Evolutionary conservation across 2,797 vertebrate genomes (phyloP), one percentile per base, ranked within the genome.

Genomic region (Hemitrygon akajei): DNA sequence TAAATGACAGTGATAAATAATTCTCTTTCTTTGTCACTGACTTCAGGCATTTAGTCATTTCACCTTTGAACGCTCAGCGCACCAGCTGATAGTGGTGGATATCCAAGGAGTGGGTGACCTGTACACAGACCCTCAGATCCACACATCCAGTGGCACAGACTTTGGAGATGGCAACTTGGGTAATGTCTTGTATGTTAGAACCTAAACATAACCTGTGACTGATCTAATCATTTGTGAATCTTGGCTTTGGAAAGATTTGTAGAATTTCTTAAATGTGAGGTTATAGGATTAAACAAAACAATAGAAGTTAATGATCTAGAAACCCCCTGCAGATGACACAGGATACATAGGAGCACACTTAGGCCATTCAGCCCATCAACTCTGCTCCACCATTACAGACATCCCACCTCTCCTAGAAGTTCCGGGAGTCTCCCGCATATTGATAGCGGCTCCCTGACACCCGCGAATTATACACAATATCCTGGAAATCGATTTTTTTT

Each of bases 81-180:
- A 99, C 95, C 99, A 99, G 93, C 97, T 99, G 95, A 99, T 99
- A 7, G 97, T 99, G 82, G 99, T 99, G 93, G 99, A 99, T 96
- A 98, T 99, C 96, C 99, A 99, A 94, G 99, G 99, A 10, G 99
- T 99, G 0, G 99, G 99, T 1, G 99, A 99, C 95, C 98, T 99
- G 91, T 99, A 99, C 96, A 99, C 99, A 0, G 99, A 99, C 95
- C 99, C 99, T 81, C 99, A 99, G 97, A 98, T 99, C 96, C 99
- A 99, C 96, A 99, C 99, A 0, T 98, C 98, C 94, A 96, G 95
- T 0, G 99, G 98, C 92, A 97, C 98, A 0, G 98, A 99, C 96
- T 99, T 98, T 73, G 99, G 99, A 95, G 99, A 99, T 14, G 99
- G 99, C 94, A 99, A 99, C 95, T 96, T 99, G 91, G 99, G 99